A percentile compares a stretch with the other conserved stretches of the same genome.
Evolutionary conservation across 1,140 invertebrate genomes (phyloP).

Genomic region (Parapsyche elsis): DNA sequence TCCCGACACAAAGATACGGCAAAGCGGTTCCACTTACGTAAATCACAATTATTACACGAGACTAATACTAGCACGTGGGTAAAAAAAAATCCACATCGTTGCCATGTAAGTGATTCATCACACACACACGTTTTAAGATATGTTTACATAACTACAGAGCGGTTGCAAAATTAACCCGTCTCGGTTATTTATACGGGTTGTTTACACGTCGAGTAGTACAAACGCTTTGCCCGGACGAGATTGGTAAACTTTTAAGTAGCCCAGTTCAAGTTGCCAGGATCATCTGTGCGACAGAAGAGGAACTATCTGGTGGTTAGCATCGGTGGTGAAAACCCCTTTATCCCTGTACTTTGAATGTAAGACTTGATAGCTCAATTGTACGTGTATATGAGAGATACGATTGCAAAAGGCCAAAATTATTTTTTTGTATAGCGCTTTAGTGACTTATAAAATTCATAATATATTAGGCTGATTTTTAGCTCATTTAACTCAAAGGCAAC

Average conservation of each 20-base stretch:
- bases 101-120: not conserved
- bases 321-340: not conserved
- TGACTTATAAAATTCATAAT: too few species aligned
- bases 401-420: too few species aligned
- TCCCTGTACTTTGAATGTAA: too few species aligned
- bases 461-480: too few species aligned
- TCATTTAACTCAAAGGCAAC: too few species aligned
- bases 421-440: too few species aligned
- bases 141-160: not conserved
- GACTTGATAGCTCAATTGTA: too few species aligned
- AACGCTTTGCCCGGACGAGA: not conserved
- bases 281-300: not conserved
- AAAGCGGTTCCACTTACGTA: slow-evolving; percentile 17
- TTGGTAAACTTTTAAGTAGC: slow-evolving; percentile 12
- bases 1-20: slow-evolving; percentile 2
- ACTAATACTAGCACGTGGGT: too few species aligned
- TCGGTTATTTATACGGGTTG: slow-evolving; percentile 10
- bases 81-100: not conserved
- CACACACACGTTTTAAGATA: not conserved
- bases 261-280: not conserved
- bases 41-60: slow-evolving; percentile 20
- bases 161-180: not conserved
- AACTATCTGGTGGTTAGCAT: not conserved
- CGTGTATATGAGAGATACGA: too few species aligned
- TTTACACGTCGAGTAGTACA: not conserved